Evolutionary conservation across 2,797 vertebrate genomes (phyloP).

Genomic region (Anableps anableps): DNA sequence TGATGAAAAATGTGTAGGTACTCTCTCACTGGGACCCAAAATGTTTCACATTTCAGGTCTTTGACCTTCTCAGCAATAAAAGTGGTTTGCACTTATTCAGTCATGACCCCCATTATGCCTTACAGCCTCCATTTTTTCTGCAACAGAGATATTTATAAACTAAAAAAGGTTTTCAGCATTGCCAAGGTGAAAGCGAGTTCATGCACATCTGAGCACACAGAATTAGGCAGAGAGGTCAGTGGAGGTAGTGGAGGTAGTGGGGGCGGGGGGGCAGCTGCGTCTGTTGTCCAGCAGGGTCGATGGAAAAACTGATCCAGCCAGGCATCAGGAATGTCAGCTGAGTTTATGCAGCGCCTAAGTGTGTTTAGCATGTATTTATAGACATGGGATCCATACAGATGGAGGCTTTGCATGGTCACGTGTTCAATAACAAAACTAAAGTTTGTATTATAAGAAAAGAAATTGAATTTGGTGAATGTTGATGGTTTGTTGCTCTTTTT

Average conservation of each 20-base stretch:
- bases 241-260: neutral
- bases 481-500: neutral
- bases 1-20: neutral
- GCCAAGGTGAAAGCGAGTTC: conserved; percentile 3
- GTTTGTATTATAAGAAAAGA: neutral
- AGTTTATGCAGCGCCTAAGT: conserved; percentile 64
- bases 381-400: conserved; percentile 45
- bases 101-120: neutral
- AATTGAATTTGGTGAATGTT: neutral
- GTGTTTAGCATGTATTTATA: conserved; percentile 77
- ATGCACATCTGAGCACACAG: conserved; percentile 23
- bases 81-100: conserved; percentile 1
- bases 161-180: neutral
- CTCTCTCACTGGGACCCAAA: neutral
- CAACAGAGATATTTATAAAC: conserved; percentile 1
- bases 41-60: neutral
- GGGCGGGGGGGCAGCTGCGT: conserved; percentile 55
- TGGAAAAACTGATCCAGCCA: conserved; percentile 78
- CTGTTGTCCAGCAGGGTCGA: conserved; percentile 64
- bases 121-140: neutral
- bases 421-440: neutral
- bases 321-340: conserved; percentile 71
- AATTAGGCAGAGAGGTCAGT: conserved; percentile 13
- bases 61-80: neutral
- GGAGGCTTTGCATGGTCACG: conserved; percentile 12